These are phyloP conservation scores for Chiroxiphia lanceolata DNA, from an alignment of 2,797 vertebrate genomes.

Conservation along the genomic window DNA sequence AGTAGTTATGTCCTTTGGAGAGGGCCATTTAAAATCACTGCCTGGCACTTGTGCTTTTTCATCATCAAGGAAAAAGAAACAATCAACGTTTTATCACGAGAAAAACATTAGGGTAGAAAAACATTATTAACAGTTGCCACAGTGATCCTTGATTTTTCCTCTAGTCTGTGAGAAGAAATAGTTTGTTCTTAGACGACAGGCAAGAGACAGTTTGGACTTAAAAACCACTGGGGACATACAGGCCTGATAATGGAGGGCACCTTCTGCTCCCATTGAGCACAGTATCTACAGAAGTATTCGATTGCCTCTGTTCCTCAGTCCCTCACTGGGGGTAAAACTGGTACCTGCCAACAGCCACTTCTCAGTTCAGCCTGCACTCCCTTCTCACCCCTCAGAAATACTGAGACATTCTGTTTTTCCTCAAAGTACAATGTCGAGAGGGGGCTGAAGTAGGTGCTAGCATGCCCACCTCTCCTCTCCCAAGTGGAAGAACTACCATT, in stretches of 20 bases:
- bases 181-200: background rate
- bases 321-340: background rate
- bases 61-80: background rate
- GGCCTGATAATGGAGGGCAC: background rate
- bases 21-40: background rate
- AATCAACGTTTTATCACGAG: background rate
- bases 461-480: background rate
- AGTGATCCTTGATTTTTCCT: background rate
- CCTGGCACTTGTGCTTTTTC: background rate
- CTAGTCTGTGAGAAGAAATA: background rate
- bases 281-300: background rate
- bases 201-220: background rate
- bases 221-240: background rate
- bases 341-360: background rate
- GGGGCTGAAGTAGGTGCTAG: background rate
- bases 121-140: background rate
- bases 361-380: background rate
- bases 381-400: background rate
- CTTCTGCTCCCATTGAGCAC: background rate
- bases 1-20: background rate
- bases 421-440: rapidly evolving
- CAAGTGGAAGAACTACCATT: background rate
- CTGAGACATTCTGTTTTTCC: background rate
- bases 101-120: background rate
- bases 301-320: background rate